Base-by-base conservation (phyloP, 2,113 vertebrate species). In the Gopherus flavomarginatus region DNA sequence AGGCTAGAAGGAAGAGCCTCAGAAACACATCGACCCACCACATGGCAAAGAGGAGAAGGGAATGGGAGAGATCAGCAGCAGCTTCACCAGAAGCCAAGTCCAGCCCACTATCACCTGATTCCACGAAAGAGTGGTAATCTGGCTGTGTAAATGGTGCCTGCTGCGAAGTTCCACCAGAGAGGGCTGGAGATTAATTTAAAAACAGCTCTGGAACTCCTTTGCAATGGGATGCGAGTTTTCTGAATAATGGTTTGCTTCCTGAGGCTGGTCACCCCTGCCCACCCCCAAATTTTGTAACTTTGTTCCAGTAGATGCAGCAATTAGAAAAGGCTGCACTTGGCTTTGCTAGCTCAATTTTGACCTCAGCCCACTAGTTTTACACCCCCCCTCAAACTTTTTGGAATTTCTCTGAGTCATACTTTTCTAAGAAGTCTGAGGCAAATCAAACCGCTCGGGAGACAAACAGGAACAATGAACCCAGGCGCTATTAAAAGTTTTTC, bases 41-140 rank as follows among this genome's bases (percentile, higher is more conserved):
- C 65, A 72, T 72, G 19, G 19, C 65, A 10, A 8, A 38, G 8
- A 22, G 5, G 65, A 4, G 5, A 38, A 72, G 38, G 8, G 8
- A 72, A 38, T 1, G 5, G 9, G 5, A 2, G 8, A 9, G 17
- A 9, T 4, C 4, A 13, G 8, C 57, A 0, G 35, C 6, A 65
- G 1, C 17, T 19, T 19, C 8, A 19, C 8, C 35, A 10, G 35
- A 38, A 5, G 8, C 14, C 0, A n/a, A 72, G 65, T 11, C n/a
- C 65, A 7, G 29, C 59, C 59, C 57, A 57, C 59, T 8, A 1
- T 54, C 21, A 54, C 21, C 13, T 62, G 59, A 31, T 29, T 59
- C 4, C 13, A 27, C 11, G 57, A 31, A 54, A 54, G 53, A 3
- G 53, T 19, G 8, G 19, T 31, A 62, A 62, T 2, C 12, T 31